Base-by-base conservation (phyloP, 2,888 invertebrate species). In the Pantelozetes paolii region DNA sequence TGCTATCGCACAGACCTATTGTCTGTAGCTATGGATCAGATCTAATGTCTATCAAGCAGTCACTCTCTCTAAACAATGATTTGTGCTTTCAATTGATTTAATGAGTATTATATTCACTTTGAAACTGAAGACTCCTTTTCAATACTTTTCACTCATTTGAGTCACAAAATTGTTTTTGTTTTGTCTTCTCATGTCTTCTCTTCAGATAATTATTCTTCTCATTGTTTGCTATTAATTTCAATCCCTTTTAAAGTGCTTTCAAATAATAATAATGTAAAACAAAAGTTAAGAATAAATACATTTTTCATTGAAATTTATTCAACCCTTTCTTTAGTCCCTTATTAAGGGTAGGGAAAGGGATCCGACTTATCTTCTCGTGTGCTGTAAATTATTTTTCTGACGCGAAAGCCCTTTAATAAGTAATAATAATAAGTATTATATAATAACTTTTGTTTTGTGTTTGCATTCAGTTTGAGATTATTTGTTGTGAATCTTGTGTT, bases 361-460 rank as follows among this genome's bases (percentile, higher is more conserved):
- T 36, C 36, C 36, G 36, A 36, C 36, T 36, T 36, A 36, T n/a
- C n/a, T 50, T 8, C 54, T 54, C 54, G 23, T 54, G 26, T 54
- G 54, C 26, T 26, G 54, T 54, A 54, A 54, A 54, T 54, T 54
- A 54, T 54, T 54, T 54, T 54, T 54, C 54, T 54, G 54, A 54
- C 26, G 54, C 54, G 45, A 2, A 45, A 45, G 15, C 45, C 45
- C 45, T 45, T 45, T 45, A 15, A 45, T 45, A 15, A 45, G 15
- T 15, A 45, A 15, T 45, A 45, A 45, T 45, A 18, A 45, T 15
- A 15, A 45, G 18, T 15, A 45, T 36, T 45, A 15, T 15, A 45
- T 45, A 18, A 45, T 15, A 15, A 45, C 45, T 45, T 5, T 45
- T 45, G 11, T 45, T 45, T 45, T 45, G 45, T 9, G 15, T 45